These are phyloP conservation scores for Semaprochilodus insignis DNA, from an alignment of 2,797 vertebrate genomes.

Conservation along the genomic window DNA sequence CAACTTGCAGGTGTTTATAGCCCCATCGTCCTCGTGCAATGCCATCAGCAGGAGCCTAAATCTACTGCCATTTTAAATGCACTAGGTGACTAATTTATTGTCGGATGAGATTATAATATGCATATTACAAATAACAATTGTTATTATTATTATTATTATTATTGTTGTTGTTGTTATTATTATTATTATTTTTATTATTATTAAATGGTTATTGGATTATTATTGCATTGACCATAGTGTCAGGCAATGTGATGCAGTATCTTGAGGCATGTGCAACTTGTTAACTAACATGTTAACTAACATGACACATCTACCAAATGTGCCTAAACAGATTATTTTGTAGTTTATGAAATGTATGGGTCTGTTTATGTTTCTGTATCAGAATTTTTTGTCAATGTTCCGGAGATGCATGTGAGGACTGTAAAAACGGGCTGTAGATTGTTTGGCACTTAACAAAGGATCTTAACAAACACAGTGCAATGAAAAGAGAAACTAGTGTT, in stretches of 20 bases:
- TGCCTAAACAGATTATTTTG: neutral
- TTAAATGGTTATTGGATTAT: neutral
- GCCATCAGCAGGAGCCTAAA: no score
- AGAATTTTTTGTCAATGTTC: neutral
- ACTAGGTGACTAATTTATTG: no score
- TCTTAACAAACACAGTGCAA: neutral
- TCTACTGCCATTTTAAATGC: no score
- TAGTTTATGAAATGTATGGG: no score
- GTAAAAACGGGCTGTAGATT: neutral
- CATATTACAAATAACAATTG: neutral
- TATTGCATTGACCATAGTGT: neutral
- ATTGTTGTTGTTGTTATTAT: neutral
- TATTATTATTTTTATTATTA: neutral
- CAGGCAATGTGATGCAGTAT: neutral
- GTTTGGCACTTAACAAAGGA: neutral
- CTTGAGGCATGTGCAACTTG: neutral
- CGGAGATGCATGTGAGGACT: neutral
- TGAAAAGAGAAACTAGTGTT: constrained; percentile 11
- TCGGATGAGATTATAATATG: no score
- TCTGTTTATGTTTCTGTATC: neutral
- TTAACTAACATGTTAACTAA: no score
- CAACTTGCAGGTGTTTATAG: no score
- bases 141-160: neutral
- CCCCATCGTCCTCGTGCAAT: no score
- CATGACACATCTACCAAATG: neutral